These are phyloP conservation scores for Sarcophaga variegata DNA, from an alignment of 2,888 invertebrate species.

Conservation along the genomic window DNA sequence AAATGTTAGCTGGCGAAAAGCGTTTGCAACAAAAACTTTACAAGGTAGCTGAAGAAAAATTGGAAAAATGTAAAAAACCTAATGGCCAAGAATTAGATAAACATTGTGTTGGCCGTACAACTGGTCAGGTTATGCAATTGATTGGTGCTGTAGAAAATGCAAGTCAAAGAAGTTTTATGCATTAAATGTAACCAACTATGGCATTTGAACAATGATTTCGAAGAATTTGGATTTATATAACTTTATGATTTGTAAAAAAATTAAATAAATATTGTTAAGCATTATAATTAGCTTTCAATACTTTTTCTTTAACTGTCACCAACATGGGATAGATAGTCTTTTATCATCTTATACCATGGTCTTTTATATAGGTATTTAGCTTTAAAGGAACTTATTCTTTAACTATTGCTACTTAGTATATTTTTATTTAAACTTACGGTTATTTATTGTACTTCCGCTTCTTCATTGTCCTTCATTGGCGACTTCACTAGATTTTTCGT, in stretches of 20 bases:
- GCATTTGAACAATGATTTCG: not conserved
- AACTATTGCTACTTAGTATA: too few species aligned
- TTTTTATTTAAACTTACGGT: too few species aligned
- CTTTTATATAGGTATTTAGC: too few species aligned
- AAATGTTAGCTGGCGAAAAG: not conserved
- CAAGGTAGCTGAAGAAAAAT: conserved; percentile 46
- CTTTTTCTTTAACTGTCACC: not conserved
- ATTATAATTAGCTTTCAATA: too few species aligned
- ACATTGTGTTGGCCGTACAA: conserved; percentile 68
- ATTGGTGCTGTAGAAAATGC: conserved; percentile 69
- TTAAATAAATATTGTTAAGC: too few species aligned
- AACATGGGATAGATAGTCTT: too few species aligned
- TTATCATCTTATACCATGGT: too few species aligned
- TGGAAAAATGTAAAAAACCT: conserved; percentile 48
- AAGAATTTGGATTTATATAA: not conserved
- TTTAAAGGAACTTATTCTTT: too few species aligned
- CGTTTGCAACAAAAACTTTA: conserved; percentile 39
- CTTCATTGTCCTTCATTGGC: not conserved
- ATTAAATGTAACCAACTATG: not conserved
- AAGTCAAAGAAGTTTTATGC: not conserved
- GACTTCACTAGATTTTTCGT: conserved; percentile 77
- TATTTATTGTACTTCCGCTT: not conserved
- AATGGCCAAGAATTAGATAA: conserved; percentile 53
- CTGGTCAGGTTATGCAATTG: conserved; percentile 71
- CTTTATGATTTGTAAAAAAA: too few species aligned